phyloP scores from a whole-genome alignment of 2,113 vertebrate genomes.

The Anolis sagrei region DNA sequence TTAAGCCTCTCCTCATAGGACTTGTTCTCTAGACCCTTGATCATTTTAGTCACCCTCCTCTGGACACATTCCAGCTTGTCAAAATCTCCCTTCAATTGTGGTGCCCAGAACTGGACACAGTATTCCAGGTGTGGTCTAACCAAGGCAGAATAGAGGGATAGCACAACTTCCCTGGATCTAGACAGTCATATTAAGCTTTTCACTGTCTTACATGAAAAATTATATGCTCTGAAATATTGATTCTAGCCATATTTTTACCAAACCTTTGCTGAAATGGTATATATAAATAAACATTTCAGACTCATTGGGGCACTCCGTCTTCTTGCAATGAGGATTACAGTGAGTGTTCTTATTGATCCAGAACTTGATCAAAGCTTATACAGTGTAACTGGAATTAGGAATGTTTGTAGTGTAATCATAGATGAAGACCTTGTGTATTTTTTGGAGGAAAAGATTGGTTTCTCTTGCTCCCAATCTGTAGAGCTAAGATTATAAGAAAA shows the following conservation, averaged over 20 bases:
- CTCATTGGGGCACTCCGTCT: neutral
- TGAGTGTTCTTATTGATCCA: neutral
- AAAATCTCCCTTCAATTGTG: too few species aligned
- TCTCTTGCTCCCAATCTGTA: neutral
- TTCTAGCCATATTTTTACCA: neutral
- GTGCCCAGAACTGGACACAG: too few species aligned
- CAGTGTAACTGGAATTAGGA: neutral
- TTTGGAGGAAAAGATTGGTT: neutral
- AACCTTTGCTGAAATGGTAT: neutral
- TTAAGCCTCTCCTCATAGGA: too few species aligned
- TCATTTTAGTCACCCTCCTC: too few species aligned
- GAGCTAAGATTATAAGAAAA: neutral
- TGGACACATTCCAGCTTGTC: too few species aligned
- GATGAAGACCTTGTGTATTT: neutral
- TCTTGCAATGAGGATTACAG: neutral
- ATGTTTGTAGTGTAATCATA: neutral
- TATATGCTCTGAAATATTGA: neutral
- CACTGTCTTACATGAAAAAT: neutral
- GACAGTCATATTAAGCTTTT: neutral
- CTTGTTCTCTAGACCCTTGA: too few species aligned
- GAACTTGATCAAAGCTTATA: neutral
- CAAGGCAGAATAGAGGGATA: too few species aligned
- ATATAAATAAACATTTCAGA: neutral
- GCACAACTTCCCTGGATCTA: too few species aligned
- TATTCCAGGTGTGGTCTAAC: too few species aligned